These are phyloP conservation scores for Taenioides sp. DNA, from an alignment of 2,797 vertebrate genomes.

Conservation along the genomic window DNA sequence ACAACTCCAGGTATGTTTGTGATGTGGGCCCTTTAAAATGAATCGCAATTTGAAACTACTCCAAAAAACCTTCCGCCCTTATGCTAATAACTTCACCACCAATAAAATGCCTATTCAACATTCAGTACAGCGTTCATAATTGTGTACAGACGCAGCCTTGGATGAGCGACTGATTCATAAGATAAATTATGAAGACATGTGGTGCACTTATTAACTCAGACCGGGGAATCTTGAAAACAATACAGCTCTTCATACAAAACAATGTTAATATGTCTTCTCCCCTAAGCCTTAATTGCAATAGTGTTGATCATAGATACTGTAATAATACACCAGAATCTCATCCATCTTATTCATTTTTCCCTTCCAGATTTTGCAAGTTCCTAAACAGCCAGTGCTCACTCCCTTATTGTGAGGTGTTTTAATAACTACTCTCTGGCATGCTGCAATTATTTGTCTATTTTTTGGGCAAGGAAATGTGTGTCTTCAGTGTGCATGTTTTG, in stretches of 20 bases:
- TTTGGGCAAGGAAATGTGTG: background rate
- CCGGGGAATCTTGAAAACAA: background rate
- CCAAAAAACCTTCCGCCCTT: too few species aligned
- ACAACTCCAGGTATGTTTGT: too few species aligned
- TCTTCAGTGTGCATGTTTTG: background rate
- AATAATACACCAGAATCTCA: background rate
- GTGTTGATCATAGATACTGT: background rate
- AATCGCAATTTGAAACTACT: too few species aligned
- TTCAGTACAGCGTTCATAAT: background rate
- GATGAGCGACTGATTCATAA: background rate
- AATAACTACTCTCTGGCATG: background rate
- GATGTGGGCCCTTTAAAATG: too few species aligned
- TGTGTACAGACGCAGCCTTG: background rate
- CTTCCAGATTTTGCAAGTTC: background rate
- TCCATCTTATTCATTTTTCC: background rate
- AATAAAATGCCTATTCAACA: background rate
- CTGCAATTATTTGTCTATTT: background rate
- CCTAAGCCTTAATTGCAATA: background rate
- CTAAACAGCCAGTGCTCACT: background rate
- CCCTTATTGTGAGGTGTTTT: background rate
- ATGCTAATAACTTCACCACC: background rate
- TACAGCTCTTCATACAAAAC: background rate
- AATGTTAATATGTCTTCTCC: background rate
- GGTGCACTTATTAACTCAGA: background rate
- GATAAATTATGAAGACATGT: conserved; percentile 1